phyloP scores from a whole-genome alignment of 2,888 invertebrate species.

The Caenorhabditis wallacei region DNA sequence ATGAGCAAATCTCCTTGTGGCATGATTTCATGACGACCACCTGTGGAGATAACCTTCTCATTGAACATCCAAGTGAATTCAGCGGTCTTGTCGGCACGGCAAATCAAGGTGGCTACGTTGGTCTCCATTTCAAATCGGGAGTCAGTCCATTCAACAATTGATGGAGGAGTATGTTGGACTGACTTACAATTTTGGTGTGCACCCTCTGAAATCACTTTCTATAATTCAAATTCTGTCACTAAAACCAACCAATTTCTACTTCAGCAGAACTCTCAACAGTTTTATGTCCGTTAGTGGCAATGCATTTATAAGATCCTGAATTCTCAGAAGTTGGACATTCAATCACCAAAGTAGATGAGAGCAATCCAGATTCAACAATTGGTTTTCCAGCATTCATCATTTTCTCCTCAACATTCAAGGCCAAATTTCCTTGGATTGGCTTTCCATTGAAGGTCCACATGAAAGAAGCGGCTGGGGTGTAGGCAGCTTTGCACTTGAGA shows the following conservation, averaged over 20 bases:
- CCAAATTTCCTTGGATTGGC: constrained; percentile 46
- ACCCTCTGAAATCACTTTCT: constrained; percentile 12
- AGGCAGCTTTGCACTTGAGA: constrained; percentile 89
- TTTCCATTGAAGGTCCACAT: constrained; percentile 87
- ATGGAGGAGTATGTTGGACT: constrained; percentile 62
- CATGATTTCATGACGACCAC: constrained; percentile 77
- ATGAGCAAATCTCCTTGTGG: constrained; percentile 90
- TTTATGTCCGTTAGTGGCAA: constrained; percentile 85
- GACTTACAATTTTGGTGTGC: constrained; percentile 1
- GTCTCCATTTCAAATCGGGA: constrained; percentile 84
- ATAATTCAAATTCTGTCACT: neutral
- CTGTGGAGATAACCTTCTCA: constrained; percentile 71
- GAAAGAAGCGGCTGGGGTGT: constrained; percentile 88
- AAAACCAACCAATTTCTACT: constrained; percentile 55
- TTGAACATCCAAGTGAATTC: constrained; percentile 84
- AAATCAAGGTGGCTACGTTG: constrained; percentile 84
- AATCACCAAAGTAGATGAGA: constrained; percentile 88
- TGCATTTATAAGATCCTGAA: constrained; percentile 89
- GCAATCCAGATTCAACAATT: constrained; percentile 83
- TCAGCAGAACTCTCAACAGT: constrained; percentile 44
- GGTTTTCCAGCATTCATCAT: constrained; percentile 55
- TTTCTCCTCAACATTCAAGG: constrained; percentile 64
- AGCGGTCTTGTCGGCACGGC: constrained; percentile 83
- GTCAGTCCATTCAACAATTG: constrained; percentile 83
- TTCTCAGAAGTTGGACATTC: constrained; percentile 87